Base-by-base conservation (phyloP, 2,113 vertebrate genomes). In the Nibea coibor region DNA sequence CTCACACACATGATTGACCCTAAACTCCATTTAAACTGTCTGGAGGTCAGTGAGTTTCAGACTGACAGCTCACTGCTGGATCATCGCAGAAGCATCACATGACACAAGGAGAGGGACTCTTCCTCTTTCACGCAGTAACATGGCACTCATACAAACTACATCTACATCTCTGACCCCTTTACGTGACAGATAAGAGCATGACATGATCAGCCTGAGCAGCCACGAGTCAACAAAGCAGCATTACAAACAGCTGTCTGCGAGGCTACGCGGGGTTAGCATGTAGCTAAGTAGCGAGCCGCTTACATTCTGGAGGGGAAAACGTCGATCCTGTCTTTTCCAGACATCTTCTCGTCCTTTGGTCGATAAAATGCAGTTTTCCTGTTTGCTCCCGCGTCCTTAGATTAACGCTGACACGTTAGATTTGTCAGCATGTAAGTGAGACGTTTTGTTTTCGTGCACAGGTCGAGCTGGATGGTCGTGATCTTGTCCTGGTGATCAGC, bases 251-350 rank as follows among this genome's bases (percentile, higher is more conserved):
- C 5, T 51, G 47, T 28, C 15, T 68, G 15, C 12, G 48, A 75
- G 22, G 73, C 71, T 88, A 69, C 22, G 81, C 2, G 12, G 45
- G 10, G 58, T 76, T 89, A 90, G 90, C 86, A 69, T 42, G 50
- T 43, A 71, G 87, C 87, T 78, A 83, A 24, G 28, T 62, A 82
- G 86, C 74, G 65, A 82, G 70, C 69, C 87, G 96, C 97, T 97
- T 94, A 99, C 98, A 99, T 99, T 93, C 98, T 96, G 61, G 98
- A 99, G 4, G 98, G 98, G 89, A 99, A 99, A 77, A 99, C 87
- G 91, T 99, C 98, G 91, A 99, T 97, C 92, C 97, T 94, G 7
- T 99, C 98, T 92, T 99, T 99, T 87, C 95, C 95, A 75, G 98
- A 98, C 98, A 99, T 99, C 83, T 88, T 98, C 68, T 77, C 94